Evolutionary conservation across 2,888 invertebrate genomes (phyloP).

Genomic region (Diadromus collaris): DNA sequence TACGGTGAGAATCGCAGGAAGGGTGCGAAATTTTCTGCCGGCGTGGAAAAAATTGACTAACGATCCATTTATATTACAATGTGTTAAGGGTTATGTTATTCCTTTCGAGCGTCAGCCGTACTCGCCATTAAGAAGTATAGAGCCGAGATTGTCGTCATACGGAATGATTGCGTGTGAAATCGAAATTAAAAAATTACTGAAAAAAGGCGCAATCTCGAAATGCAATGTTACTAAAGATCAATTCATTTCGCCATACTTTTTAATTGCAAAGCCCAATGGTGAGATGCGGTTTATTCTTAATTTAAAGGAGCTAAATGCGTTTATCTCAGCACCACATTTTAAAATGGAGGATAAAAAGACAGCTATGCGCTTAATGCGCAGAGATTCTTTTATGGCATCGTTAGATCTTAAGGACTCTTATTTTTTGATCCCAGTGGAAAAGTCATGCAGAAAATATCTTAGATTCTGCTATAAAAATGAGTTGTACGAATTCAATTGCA

Average conservation of each 20-base stretch:
- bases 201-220: conserved; percentile 43
- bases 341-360: conserved; percentile 22
- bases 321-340: conserved; percentile 23
- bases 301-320: conserved; percentile 12
- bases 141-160: conserved; percentile 19
- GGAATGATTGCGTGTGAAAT: conserved; percentile 43
- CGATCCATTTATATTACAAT: conserved; percentile 43
- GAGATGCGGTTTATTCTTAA: conserved; percentile 31
- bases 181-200: conserved; percentile 23
- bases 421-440: too few species aligned
- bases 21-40: conserved; percentile 25
- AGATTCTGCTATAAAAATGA: conserved; percentile 10
- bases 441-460: conserved; percentile 24
- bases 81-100: conserved; percentile 37
- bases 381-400: conserved; percentile 27
- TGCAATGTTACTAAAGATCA: conserved; percentile 5
- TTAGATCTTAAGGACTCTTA: conserved; percentile 35
- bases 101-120: conserved; percentile 26
- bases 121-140: neutral
- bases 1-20: conserved; percentile 47
- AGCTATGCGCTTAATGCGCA: conserved; percentile 22
- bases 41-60: conserved; percentile 40
- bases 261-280: conserved; percentile 2
- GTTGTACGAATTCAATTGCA: conserved; percentile 33
- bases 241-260: conserved; percentile 39